Conservation (phyloP, 1,140 invertebrate genomes). For the Teleogryllus occipitalis region DNA sequence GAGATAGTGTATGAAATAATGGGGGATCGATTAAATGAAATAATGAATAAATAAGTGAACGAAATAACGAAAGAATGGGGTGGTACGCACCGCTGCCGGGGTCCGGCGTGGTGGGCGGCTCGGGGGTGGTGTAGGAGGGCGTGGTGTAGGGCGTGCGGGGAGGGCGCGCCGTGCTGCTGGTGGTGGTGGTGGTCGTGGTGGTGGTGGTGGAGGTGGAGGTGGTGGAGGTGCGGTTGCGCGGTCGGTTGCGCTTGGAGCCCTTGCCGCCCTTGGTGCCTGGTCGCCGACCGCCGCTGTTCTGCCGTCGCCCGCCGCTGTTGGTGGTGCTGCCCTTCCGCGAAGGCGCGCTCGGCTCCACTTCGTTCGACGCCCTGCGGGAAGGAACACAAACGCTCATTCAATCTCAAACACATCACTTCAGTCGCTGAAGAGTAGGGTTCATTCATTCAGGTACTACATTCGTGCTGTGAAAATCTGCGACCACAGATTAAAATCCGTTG, state of each 20-base stretch:
- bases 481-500: too few relatives aligned
- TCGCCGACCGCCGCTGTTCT: neutral
- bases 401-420: too few relatives aligned
- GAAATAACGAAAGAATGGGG: neutral
- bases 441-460: too few relatives aligned
- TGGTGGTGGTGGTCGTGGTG: conserved; percentile 32
- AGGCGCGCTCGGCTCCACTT: neutral
- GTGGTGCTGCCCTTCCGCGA: neutral
- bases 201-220: conserved; percentile 30
- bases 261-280: neutral
- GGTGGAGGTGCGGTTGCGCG: conserved; percentile 11
- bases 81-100: conserved; percentile 60
- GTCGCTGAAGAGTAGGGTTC: too few relatives aligned
- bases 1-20: neutral
- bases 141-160: conserved; percentile 31
- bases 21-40: neutral
- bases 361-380: conserved; percentile 6
- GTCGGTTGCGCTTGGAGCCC: conserved; percentile 11
- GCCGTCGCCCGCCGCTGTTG: neutral
- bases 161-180: conserved; percentile 26
- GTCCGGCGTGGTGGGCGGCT: conserved; percentile 82
- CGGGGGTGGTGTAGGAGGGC: conserved; percentile 55
- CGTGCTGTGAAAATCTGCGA: too few relatives aligned
- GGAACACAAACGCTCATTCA: neutral
- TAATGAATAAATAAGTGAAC: neutral